Base-by-base conservation (phyloP, 2,888 invertebrate genomes). In the Oscheius sp. region DNA sequence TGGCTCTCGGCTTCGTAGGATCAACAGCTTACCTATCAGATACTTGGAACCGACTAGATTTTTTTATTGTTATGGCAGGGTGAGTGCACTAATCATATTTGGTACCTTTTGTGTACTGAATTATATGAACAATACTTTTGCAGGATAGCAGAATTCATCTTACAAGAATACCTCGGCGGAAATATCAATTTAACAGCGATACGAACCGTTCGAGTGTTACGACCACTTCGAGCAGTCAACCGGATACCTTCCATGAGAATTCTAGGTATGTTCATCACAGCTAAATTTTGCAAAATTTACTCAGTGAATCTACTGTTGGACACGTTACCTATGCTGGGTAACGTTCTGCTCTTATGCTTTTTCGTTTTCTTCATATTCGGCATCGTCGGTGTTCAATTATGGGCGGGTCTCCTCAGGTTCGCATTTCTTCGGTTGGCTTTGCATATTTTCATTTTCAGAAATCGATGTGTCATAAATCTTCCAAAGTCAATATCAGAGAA, bases 311-410 rank as follows among this genome's bases (percentile, higher is more conserved):
- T 99, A 76, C 92, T 99, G 68, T 92, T 99, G 89, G 99, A 99
- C 91, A 99, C 99, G 5, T 92, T 99, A 83, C 99, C 99, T 13
- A 99, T 99, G 99, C 92, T 99, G 89, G 98, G 99, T 82, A 99
- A 99, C 91, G 99, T 99, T 70, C 89, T 92, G 73, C 92, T 99
- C 83, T 92, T 99, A 81, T 99, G 99, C 91, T 99, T 99, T 93
- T 99, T 99, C 92, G 99, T 99, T 77, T 99, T 99, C 93, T 99
- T 99, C 92, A 99, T 99, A 90, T 99, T 99, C 90, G 99, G 99
- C 84, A 99, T 99, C 89, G 95, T 99, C 86, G 99, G 99, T 32
- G 99, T 99, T 55, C 99, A 99, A 90, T 92, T 99, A 70, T 99
- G 99, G 99, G 95, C 98, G 90, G 99, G 99, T 63, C 94, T 98